Evolutionary conservation across 2,113 vertebrate genomes (phyloP).

Genomic region (Grammomys dolichurus): DNA sequence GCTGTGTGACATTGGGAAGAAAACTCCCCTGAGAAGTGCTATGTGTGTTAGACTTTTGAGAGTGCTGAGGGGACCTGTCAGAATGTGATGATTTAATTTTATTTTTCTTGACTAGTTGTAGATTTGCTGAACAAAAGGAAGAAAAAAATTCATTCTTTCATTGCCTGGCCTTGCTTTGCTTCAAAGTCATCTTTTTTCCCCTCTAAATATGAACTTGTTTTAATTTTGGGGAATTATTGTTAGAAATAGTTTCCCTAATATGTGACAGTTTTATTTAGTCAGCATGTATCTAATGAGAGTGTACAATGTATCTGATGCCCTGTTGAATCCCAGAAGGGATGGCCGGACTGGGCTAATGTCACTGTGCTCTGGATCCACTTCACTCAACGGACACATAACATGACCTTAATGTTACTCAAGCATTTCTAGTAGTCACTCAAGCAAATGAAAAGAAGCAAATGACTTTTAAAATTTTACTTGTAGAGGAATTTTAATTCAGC

Average conservation of each 20-base stretch:
- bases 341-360: neutral
- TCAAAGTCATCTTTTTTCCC: constrained; percentile 23
- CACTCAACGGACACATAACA: neutral
- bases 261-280: neutral
- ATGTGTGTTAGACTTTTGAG: neutral
- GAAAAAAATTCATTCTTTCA: neutral
- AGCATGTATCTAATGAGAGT: neutral
- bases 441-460: constrained; percentile 33
- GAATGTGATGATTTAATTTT: constrained; percentile 32
- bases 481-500: no score
- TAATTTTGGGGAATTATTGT: neutral
- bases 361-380: neutral
- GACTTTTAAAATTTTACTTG: neutral
- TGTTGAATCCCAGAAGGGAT: neutral
- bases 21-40: neutral
- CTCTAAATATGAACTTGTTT: neutral
- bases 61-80: neutral
- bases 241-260: neutral
- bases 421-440: neutral
- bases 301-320: neutral
- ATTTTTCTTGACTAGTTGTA: neutral
- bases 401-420: neutral
- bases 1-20: neutral
- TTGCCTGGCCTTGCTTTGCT: neutral
- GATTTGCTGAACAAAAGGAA: neutral